Percentiles rank a stretch among this genome's conserved stretches.
phyloP scores from a whole-genome alignment of 1,140 invertebrate species.

The Andrena cerasifolii region DNA sequence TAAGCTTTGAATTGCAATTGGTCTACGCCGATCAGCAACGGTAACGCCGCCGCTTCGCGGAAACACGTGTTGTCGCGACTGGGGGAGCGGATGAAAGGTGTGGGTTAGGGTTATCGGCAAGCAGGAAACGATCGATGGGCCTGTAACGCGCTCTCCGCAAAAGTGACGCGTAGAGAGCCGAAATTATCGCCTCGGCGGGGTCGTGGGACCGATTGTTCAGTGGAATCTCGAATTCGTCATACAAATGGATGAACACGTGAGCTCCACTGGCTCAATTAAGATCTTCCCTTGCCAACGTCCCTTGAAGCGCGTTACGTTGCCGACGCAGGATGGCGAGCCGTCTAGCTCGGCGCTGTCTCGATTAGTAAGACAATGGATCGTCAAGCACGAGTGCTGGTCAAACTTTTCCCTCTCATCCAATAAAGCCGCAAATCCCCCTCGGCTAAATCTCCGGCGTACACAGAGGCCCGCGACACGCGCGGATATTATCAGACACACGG shows the following conservation, averaged over 20 bases:
- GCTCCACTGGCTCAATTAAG: neutral
- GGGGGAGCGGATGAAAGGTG: neutral
- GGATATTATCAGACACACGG: constrained; percentile 11
- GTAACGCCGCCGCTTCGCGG: constrained; percentile 3
- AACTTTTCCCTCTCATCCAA: constrained; percentile 30
- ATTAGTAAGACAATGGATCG: constrained; percentile 33
- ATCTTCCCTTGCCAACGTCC: too few species aligned
- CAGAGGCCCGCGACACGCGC: neutral
- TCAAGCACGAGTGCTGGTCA: constrained; percentile 21
- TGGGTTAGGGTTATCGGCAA: neutral
- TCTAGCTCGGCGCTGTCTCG: neutral
- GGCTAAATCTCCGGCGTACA: constrained; percentile 19
- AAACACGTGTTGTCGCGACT: constrained; percentile 30
- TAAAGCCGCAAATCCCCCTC: constrained; percentile 27
- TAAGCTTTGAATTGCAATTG: too few species aligned
- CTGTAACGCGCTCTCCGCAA: constrained; percentile 16
- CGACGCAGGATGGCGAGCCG: neutral
- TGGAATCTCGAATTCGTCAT: neutral
- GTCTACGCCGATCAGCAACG: neutral
- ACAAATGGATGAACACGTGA: neutral
- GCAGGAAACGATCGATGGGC: constrained; percentile 37
- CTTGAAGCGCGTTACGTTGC: neutral
- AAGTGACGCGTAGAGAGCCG: constrained; percentile 6
- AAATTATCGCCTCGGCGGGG: neutral
- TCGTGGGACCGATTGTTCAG: neutral